Base-by-base conservation (phyloP, 2,888 invertebrate species). In the Ceriagrion tenellum region DNA sequence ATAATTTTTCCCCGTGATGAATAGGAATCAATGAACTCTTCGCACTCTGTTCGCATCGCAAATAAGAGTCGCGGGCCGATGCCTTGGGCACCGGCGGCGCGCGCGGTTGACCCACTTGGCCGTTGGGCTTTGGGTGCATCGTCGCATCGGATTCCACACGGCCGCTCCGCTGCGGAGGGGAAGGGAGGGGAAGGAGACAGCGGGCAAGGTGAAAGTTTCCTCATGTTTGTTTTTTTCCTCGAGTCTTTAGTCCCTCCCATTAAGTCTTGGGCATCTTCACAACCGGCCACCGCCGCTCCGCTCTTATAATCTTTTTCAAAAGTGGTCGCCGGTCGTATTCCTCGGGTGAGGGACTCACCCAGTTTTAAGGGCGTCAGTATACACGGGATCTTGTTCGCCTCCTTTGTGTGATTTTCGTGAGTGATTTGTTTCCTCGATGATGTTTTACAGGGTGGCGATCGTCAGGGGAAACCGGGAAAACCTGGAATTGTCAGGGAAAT, bases 71-170 rank as follows among this genome's bases (percentile, higher is more conserved):
- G n/a, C n/a, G n/a, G n/a, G n/a, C n/a, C n/a, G n/a, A n/a, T n/a
- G n/a, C n/a, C 81, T 35, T 35, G 12, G 35, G 16, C 81, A 13
- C 30, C 16, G 30, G 69, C 16, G 35, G 81, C 6, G n/a, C n/a
- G n/a, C n/a, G n/a, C n/a, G n/a, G n/a, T n/a, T 81, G 81, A 81
- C 81, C 81, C 81, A 81, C 12, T 81, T 81, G 81, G 81, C 35
- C 81, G 30, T n/a, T 59, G 47, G 69, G n/a, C n/a, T 20, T 10
- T 18, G 81, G 26, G 81, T 81, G 81, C 81, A 81, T 81, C 69
- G 69, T 10, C 26, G 69, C 69, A 10, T n/a, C 35, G 81, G 30
- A 81, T 81, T 81, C 81, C 81, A 81, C 35, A 0, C 69, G 69
- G n/a, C 26, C 23, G 26, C 47, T 47, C 47, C 47, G n/a, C 6